These are phyloP conservation scores for Aepyceros melampus DNA, from an alignment of 2,113 vertebrate species.

Conservation along the genomic window DNA sequence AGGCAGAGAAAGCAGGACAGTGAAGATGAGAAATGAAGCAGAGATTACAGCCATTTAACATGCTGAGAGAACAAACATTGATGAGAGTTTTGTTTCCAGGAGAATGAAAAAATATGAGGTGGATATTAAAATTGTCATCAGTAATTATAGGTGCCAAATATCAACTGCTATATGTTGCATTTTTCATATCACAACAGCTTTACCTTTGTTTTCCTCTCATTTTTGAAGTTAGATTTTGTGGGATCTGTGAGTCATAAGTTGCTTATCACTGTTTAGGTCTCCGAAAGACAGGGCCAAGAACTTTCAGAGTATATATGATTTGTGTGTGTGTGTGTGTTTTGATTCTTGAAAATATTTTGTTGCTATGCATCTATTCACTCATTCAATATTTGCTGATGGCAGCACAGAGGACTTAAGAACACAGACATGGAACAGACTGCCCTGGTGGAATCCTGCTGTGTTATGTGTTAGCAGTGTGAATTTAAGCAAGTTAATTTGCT, in stretches of 20 bases:
- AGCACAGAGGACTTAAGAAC: neutral
- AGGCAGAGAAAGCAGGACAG: neutral
- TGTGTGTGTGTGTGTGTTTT: neutral
- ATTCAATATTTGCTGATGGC: neutral
- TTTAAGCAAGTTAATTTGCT: neutral
- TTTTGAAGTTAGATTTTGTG: neutral
- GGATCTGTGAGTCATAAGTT: neutral
- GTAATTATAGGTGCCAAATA: neutral
- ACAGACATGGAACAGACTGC: neutral
- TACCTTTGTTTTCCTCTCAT: neutral
- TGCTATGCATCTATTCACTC: neutral
- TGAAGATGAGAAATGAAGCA: neutral
- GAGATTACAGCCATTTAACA: neutral
- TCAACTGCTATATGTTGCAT: neutral
- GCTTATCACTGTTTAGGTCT: neutral
- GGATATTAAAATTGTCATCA: neutral
- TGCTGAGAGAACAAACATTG: neutral
- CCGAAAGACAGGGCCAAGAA: neutral
- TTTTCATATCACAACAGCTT: neutral
- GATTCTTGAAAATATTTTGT: neutral
- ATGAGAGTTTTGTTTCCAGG: neutral
- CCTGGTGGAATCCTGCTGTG: neutral
- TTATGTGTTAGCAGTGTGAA: neutral
- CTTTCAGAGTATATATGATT: neutral
- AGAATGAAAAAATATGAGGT: neutral